Base-by-base conservation (phyloP, 2,113 vertebrate genomes). In the Albula glossodonta region DNA sequence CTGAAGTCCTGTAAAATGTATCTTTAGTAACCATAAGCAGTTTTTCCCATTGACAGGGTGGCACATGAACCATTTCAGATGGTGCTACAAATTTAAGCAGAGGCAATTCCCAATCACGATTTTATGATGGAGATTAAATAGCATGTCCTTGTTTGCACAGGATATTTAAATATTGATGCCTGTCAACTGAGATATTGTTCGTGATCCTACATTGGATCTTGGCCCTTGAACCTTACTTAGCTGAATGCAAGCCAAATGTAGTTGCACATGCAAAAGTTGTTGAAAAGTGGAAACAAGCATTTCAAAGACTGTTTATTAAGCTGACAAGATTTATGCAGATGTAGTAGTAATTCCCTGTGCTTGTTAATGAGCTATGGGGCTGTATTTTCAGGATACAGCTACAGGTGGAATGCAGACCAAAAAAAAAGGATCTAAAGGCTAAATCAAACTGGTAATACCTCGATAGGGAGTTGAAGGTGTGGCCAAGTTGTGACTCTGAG, bases 1-100 rank as follows among this genome's bases (percentile, higher is more conserved):
- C 41, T 87, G 50, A 82, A 87, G 80, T 51, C 78, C 88, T 91
- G 90, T 51, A 87, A 93, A 92, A 88, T 88, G 86, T 92, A 90
- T 87, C 91, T 92, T 91, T 88, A 88, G 87, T 86, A 87, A 92
- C 85, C 87, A 90, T 81, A 89, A 74, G 70, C n/a, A 9, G 70
- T 31, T 74, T 74, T 74, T 31, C 70, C 31, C 70, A n/a, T 31
- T 1, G 70, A 11, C n/a, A 74, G 25, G 6, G 70, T 31, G n/a
- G n/a, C 70, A 31, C 8, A 74, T 74, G 70, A 74, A 74, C 70
- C n/a, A 25, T 74, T 25, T 31, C 70, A 74, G 70, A 74, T 74
- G 70, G 2, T n/a, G 22, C 63, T 74, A 10, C 9, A 74, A 25
- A 74, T 31, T 74, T 74, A 7, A 74, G 9, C 70, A 74, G n/a